Evolutionary conservation across 2,797 vertebrate genomes (phyloP), one percentile per base, ranked within the genome.

Genomic region (Neomorphus geoffroyi): DNA sequence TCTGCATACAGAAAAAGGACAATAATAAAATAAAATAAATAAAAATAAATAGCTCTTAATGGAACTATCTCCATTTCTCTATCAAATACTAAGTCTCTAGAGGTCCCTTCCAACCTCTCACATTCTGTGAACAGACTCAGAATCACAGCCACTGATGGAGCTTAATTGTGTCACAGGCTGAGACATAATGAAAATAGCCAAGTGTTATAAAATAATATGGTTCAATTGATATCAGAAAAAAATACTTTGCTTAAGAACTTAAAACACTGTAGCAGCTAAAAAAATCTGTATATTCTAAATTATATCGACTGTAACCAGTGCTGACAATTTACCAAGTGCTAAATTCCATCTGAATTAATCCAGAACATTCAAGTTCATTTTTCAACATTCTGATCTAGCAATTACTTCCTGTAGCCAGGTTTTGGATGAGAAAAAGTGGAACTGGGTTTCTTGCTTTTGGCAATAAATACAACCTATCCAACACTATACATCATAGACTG

Each of bases 271-370:
- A 93, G 73, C 53, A 80, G 54, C 39, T 87, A 92, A 95, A 92
- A 35, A 23, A 13, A 19, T 22, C 39, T 41, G 72, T 84, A 96
- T 85, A 69, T 82, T 91, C 54, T 83, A 69, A 45, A 90, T 95
- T 77, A 74, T 69, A 92, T 21, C 54, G 50, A 85, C 41, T 82
- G 77, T 60, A 86, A 86, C 88, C 81, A 90, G n/a, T 39, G 79
- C 33, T 54, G 57, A 61, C 93, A 95, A 93, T 66, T 91, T 95
- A 81, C 67, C 65, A 93, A 95, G 50, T 80, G 62, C 66, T 95
- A 58, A 96, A 92, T 94, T 95, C 90, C 72, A 92, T 64, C 80
- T 88, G 94, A 95, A 91, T 83, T 91, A 88, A 77, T 88, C 84
- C 46, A 85, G 61, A 95, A 79, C 35, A 75, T 30, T 69, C 28